phyloP scores from a whole-genome alignment of 2,113 vertebrate genomes.

The Tautogolabrus adspersus region DNA sequence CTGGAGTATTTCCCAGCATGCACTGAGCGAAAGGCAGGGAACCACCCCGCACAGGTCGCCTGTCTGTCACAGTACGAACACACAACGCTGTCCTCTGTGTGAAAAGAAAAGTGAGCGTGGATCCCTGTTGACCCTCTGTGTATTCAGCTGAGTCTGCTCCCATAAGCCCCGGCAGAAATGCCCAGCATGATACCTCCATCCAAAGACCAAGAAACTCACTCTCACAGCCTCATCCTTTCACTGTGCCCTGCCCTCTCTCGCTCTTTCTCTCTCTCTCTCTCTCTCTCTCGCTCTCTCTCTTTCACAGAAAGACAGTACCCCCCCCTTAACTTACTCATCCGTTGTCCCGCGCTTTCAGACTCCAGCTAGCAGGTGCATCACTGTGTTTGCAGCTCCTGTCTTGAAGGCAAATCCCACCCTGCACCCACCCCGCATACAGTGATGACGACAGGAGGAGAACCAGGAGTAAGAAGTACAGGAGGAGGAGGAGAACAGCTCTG shows the following conservation, averaged over 20 bases:
- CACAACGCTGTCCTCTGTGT: conserved; percentile 37
- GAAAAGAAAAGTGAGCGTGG: conserved; percentile 70
- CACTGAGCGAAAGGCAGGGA: conserved; percentile 43
- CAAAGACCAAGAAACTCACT: conserved; percentile 60
- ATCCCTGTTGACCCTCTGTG: conserved; percentile 66
- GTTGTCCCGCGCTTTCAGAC: conserved; percentile 55
- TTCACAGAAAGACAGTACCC: conserved; percentile 48
- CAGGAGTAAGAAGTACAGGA: conserved; percentile 56
- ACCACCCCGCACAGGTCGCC: conserved; percentile 46
- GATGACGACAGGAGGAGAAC: conserved; percentile 54
- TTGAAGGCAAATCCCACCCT: conserved; percentile 6
- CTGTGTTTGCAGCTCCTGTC: conserved; percentile 47
- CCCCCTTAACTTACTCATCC: conserved; percentile 43
- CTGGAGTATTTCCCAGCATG: conserved; percentile 33
- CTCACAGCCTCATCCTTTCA: conserved; percentile 68
- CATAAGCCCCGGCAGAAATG: conserved; percentile 69
- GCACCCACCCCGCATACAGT: conserved; percentile 21
- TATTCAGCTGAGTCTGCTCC: conserved; percentile 65
- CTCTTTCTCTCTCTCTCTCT: neutral
- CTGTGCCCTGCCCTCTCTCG: conserved; percentile 54
- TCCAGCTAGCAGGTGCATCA: conserved; percentile 77
- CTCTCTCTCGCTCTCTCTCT: neutral
- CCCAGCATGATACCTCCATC: conserved; percentile 74
- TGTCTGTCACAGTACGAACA: conserved; percentile 41
- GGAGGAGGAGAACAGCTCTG: conserved; percentile 59